These are phyloP conservation scores for Eupeodes luniger DNA, from an alignment of 2,888 invertebrate species.

Conservation along the genomic window DNA sequence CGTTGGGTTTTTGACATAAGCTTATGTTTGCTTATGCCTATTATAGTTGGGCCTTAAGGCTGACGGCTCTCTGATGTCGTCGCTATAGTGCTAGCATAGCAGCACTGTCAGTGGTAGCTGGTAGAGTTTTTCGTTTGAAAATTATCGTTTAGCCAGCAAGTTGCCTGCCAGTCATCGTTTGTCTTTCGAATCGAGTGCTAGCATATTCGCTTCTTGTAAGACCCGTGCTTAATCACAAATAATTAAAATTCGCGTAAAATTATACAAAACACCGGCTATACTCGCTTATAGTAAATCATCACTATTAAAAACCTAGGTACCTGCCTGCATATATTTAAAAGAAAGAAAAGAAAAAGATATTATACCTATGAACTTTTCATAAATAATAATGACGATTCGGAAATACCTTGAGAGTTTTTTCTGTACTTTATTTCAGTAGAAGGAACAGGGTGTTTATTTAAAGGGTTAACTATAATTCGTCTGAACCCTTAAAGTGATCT, in stretches of 20 bases:
- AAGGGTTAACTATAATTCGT: neutral
- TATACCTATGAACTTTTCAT: constrained; percentile 18
- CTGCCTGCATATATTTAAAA: neutral
- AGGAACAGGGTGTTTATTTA: neutral
- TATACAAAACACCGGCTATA: constrained; percentile 54
- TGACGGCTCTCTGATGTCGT: constrained; percentile 5
- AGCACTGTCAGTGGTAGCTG: constrained; percentile 22
- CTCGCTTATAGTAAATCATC: neutral
- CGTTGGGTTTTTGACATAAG: too few relatives aligned
- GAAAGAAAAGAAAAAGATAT: neutral
- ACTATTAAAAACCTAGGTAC: neutral
- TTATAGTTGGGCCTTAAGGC: neutral
- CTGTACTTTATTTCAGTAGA: constrained; percentile 33
- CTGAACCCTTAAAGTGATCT: constrained; percentile 17
- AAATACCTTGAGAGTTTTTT: neutral
- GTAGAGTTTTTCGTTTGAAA: constrained; percentile 68
- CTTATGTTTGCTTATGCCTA: too few relatives aligned
- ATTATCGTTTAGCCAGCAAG: constrained; percentile 70
- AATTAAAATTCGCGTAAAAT: constrained; percentile 49
- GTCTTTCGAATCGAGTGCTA: constrained; percentile 73
- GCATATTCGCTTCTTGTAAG: constrained; percentile 41
- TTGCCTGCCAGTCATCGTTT: constrained; percentile 77
- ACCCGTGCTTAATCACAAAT: neutral
- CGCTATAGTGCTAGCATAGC: neutral
- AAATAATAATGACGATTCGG: neutral